Conservation (phyloP, 2,113 vertebrate genomes). For the Eonycteris spelaea region DNA sequence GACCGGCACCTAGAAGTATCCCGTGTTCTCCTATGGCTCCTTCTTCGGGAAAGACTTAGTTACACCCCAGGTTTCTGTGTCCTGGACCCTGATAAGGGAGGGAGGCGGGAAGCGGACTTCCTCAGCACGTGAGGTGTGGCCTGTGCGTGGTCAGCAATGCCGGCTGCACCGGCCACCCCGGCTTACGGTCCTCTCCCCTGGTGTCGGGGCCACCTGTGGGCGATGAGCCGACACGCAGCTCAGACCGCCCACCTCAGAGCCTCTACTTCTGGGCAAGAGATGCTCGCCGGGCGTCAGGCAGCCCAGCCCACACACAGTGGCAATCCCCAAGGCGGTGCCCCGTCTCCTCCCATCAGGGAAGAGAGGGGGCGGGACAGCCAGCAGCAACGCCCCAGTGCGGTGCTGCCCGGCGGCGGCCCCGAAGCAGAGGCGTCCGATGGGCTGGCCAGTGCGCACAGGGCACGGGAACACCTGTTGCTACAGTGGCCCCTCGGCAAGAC, state of each 20-base stretch:
- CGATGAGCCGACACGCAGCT: not conserved
- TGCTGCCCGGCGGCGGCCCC: too few species aligned
- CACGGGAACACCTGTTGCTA: not conserved
- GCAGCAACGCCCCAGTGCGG: too few species aligned
- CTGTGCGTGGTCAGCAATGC: not conserved
- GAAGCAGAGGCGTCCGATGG: not conserved
- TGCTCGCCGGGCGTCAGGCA: not conserved
- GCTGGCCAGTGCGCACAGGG: fast-evolving
- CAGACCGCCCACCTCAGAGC: not conserved
- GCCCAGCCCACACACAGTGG: not conserved
- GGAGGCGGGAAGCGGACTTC: not conserved
- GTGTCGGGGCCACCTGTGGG: not conserved
- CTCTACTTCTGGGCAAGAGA: not conserved
- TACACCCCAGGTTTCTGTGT: not conserved
- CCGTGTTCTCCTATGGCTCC: not conserved
- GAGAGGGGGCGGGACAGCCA: not conserved
- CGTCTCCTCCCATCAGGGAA: not conserved
- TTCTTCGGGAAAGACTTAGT: not conserved
- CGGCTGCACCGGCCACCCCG: not conserved
- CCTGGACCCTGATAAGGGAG: not conserved
- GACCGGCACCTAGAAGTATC: not conserved
- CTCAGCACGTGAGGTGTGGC: not conserved
- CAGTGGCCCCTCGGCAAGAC: not conserved
- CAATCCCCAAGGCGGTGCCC: fast-evolving
- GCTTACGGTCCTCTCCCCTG: not conserved